phyloP scores from a whole-genome alignment of 2,888 invertebrate genomes.

The Spilosoma lubricipeda region DNA sequence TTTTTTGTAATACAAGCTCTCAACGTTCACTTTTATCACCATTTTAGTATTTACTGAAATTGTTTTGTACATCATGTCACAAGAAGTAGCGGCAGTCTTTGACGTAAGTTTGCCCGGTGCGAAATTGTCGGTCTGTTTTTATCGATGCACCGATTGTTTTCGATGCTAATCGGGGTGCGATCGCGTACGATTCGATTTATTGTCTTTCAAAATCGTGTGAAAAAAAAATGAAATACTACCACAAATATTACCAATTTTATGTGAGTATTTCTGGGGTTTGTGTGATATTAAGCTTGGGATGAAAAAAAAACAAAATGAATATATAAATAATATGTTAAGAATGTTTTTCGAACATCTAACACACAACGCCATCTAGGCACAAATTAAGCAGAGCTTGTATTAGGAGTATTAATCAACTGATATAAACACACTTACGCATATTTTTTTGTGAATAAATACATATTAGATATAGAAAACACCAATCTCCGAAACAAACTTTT shows the following conservation, averaged over 20 bases:
- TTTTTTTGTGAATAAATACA: no score
- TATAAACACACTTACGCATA: no score
- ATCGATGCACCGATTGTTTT: constrained; percentile 60
- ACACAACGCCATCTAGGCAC: no score
- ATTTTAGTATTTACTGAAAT: constrained; percentile 59
- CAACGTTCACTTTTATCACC: constrained; percentile 45
- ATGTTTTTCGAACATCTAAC: no score
- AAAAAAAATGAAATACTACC: constrained; percentile 3
- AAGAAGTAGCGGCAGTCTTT: constrained; percentile 57
- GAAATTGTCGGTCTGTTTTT: constrained; percentile 62
- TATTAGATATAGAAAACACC: no score
- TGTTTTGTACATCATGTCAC: constrained; percentile 55
- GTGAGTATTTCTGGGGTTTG: not conserved
- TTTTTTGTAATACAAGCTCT: constrained; percentile 49
- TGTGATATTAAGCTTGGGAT: not conserved
- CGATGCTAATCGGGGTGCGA: constrained; percentile 58
- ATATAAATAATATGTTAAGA: no score
- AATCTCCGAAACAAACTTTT: no score
- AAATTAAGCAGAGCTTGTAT: no score
- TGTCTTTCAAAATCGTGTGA: constrained; percentile 30
- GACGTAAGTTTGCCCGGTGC: constrained; percentile 44
- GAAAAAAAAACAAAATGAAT: no score
- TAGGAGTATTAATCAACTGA: no score
- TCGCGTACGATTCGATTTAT: constrained; percentile 49
- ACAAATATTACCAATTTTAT: not conserved